Percentiles rank a stretch among this genome's conserved stretches.
phyloP scores from a whole-genome alignment of 1,140 invertebrate species.

The Diachasma alloeum region DNA sequence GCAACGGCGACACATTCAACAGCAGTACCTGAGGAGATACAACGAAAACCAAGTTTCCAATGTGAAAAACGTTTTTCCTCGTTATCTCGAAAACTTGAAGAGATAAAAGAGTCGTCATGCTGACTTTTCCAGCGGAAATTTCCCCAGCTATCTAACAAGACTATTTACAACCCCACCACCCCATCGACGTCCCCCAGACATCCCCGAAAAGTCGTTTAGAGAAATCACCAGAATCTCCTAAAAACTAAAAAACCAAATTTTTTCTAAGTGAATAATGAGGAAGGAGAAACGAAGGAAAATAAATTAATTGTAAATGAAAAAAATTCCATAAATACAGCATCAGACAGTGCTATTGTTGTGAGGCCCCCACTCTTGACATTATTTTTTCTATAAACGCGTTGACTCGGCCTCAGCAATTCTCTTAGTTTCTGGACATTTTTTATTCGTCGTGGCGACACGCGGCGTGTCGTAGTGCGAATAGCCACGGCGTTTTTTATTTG shows the following conservation, averaged over 20 bases:
- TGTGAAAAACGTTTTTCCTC: no score
- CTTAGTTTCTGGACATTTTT: slow-evolving; percentile 64
- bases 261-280: neutral
- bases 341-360: slow-evolving; percentile 5
- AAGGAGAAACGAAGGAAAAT: neutral
- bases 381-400: slow-evolving; percentile 59
- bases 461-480: no score
- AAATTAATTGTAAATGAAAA: slow-evolving; percentile 6
- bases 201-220: neutral
- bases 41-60: no score
- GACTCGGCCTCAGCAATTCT: slow-evolving; percentile 64
- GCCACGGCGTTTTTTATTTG: slow-evolving; percentile 44
- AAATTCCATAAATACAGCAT: slow-evolving; percentile 8
- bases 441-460: no score
- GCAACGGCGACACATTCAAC: no score
- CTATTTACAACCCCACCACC: no score
- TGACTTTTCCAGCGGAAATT: no score
- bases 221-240: neutral
- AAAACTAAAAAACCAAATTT: neutral
- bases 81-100: no score
- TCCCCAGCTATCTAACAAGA: no score
- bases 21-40: no score
- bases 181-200: no score
- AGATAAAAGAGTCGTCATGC: no score
- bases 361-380: neutral